phyloP scores from a whole-genome alignment of 2,888 invertebrate species.

The Gandaritis pyraliata region DNA sequence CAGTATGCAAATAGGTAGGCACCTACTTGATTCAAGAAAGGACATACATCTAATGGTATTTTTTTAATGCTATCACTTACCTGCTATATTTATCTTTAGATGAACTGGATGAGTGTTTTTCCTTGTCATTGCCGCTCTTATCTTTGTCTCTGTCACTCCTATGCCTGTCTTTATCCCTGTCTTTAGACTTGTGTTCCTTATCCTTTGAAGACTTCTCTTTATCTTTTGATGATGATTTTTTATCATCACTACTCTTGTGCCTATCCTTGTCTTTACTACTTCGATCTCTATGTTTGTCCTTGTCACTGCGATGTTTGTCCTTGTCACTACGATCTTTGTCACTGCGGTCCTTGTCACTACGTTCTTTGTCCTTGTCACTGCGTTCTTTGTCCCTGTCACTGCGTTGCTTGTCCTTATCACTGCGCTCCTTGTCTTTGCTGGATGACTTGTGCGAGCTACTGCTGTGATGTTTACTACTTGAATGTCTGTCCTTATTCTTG shows the following conservation, averaged over 20 bases:
- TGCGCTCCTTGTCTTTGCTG: slow-evolving; percentile 80
- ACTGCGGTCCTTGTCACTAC: slow-evolving; percentile 66
- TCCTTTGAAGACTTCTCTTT: slow-evolving; percentile 72
- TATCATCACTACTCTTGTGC: slow-evolving; percentile 71
- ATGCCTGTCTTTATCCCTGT: slow-evolving; percentile 70
- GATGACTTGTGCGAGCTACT: slow-evolving; percentile 83
- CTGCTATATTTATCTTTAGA: slow-evolving; percentile 85
- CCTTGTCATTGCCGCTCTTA: slow-evolving; percentile 72
- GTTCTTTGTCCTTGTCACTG: slow-evolving; percentile 57
- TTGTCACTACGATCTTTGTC: slow-evolving; percentile 57
- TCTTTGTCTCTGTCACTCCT: slow-evolving; percentile 67
- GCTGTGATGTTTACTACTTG: slow-evolving; percentile 82
- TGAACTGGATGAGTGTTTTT: slow-evolving; percentile 76
- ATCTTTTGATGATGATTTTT: slow-evolving; percentile 62
- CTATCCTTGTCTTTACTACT: slow-evolving; percentile 62
- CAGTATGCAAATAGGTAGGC: background rate
- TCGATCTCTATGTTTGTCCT: slow-evolving; percentile 58
- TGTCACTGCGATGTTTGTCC: slow-evolving; percentile 60
- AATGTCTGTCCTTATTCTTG: slow-evolving; percentile 82
- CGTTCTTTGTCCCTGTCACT: slow-evolving; percentile 60
- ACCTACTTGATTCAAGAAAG: background rate
- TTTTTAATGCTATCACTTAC: slow-evolving; percentile 47
- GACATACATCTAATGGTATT: background rate
- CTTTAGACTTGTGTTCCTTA: slow-evolving; percentile 78
- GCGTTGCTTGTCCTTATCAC: slow-evolving; percentile 62